Evolutionary conservation across 2,113 vertebrate genomes (phyloP).

Genomic region (Nothobranchius kuhntae): DNA sequence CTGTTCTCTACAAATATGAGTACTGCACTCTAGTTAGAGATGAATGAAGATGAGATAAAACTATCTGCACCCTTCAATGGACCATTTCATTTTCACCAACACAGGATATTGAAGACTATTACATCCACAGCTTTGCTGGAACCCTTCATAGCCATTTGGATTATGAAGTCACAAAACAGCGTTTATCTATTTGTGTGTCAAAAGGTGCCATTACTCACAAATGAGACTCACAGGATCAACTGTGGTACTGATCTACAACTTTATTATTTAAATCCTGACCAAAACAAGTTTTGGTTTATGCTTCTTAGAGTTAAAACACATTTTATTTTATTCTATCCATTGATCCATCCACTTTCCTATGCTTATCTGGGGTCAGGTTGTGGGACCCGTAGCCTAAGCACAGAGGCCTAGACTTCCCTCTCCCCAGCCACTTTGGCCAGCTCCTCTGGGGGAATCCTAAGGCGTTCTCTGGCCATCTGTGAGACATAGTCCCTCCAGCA

Average conservation of each 20-base stretch:
- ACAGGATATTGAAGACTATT: slow-evolving; percentile 16
- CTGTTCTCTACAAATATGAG: slow-evolving; percentile 19
- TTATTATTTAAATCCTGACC: neutral
- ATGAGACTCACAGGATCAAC: slow-evolving; percentile 3
- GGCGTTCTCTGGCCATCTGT: too few species aligned
- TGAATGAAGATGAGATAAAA: slow-evolving; percentile 34
- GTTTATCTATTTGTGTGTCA: slow-evolving; percentile 17
- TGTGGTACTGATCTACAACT: neutral
- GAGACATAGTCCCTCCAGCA: too few species aligned
- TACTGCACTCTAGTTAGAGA: slow-evolving; percentile 11
- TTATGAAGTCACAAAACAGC: slow-evolving; percentile 22
- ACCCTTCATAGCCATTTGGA: slow-evolving; percentile 26
- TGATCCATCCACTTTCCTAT: too few species aligned
- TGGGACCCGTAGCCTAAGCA: too few species aligned
- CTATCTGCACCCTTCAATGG: slow-evolving; percentile 15
- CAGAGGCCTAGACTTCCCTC: too few species aligned
- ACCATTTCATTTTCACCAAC: slow-evolving; percentile 14
- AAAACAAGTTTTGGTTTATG: neutral
- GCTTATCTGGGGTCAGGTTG: too few species aligned
- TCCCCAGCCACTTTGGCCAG: too few species aligned
- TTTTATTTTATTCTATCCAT: neutral
- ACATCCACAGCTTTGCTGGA: slow-evolving; percentile 1
- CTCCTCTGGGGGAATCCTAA: too few species aligned
- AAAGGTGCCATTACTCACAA: slow-evolving; percentile 15
- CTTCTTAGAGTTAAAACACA: neutral